These are phyloP conservation scores for Matsumurasca onukii DNA, from an alignment of 1,140 invertebrate genomes.

Conservation along the genomic window DNA sequence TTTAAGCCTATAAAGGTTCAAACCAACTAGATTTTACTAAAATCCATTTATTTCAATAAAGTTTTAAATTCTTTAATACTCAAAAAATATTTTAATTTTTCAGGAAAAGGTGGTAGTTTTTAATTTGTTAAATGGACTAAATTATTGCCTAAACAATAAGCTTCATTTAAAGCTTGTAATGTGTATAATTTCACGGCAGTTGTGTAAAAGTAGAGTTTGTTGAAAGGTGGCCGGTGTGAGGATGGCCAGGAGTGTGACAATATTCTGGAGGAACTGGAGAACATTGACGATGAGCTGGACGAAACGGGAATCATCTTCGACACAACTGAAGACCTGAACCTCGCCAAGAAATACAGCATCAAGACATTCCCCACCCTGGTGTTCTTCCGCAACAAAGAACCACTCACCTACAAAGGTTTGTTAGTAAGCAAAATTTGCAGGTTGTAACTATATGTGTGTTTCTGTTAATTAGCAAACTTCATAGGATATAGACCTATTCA, in stretches of 20 bases:
- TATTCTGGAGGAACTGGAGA: constrained; percentile 83
- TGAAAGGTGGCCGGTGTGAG: constrained; percentile 77
- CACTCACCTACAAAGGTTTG: constrained; percentile 68
- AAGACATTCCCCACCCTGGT: constrained; percentile 82
- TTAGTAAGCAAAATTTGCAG: no score
- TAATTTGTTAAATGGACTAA: no score
- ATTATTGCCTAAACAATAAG: no score
- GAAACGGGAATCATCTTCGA: constrained; percentile 93
- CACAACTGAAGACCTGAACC: constrained; percentile 78
- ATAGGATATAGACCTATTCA: no score
- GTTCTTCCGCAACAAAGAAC: constrained; percentile 89
- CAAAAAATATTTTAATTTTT: no score
- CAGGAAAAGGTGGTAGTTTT: no score
- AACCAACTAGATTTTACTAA: no score
- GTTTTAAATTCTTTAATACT: no score
- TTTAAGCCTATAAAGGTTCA: no score
- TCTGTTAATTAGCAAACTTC: constrained; percentile 12
- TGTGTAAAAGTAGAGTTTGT: neutral
- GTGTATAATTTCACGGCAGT: neutral
- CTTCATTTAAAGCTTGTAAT: no score
- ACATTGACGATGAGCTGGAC: constrained; percentile 91
- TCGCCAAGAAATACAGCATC: constrained; percentile 85
- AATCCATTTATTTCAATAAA: no score
- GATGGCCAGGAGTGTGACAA: constrained; percentile 83
- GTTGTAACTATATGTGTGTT: no score